A percentile compares a stretch with the other conserved stretches of the same genome.
Conservation (phyloP, 2,797 vertebrate genomes). For the Malurus leucopterus region DNA sequence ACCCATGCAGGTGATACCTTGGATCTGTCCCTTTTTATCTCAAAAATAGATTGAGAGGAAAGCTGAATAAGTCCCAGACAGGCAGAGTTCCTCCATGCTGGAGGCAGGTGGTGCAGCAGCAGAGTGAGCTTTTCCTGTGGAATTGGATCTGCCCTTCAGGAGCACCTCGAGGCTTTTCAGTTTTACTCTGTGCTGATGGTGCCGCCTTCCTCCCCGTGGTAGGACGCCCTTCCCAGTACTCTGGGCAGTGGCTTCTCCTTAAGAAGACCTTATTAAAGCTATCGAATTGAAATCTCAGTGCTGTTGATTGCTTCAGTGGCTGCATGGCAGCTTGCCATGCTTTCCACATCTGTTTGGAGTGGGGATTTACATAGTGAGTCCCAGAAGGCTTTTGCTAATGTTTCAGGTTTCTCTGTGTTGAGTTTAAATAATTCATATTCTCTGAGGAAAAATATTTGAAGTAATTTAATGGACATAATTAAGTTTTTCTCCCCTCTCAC, state of each 20-base stretch:
- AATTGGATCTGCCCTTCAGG: not conserved
- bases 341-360: slow-evolving; percentile 70
- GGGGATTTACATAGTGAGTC: slow-evolving; percentile 64
- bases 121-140: not conserved
- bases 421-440: slow-evolving; percentile 71
- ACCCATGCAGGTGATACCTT: not conserved
- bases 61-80: not conserved
- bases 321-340: slow-evolving; percentile 64
- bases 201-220: not conserved
- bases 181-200: not conserved
- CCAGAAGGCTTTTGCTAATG: slow-evolving; percentile 64
- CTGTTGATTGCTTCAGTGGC: slow-evolving; percentile 53
- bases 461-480: slow-evolving; percentile 64
- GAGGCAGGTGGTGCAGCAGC: accelerated
- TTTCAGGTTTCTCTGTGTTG: slow-evolving; percentile 69
- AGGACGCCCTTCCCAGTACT: not conserved
- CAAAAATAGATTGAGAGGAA: not conserved
- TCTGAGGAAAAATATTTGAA: slow-evolving; percentile 67
- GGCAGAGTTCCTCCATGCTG: accelerated
- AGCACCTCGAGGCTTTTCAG: not conserved
- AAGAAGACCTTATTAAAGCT: slow-evolving; percentile 44
- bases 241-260: slow-evolving; percentile 12
- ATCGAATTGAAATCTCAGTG: slow-evolving; percentile 43
- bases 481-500: slow-evolving; percentile 21
- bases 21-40: not conserved